phyloP scores from a whole-genome alignment of 2,113 vertebrate genomes.

The Ciconia maguari region DNA sequence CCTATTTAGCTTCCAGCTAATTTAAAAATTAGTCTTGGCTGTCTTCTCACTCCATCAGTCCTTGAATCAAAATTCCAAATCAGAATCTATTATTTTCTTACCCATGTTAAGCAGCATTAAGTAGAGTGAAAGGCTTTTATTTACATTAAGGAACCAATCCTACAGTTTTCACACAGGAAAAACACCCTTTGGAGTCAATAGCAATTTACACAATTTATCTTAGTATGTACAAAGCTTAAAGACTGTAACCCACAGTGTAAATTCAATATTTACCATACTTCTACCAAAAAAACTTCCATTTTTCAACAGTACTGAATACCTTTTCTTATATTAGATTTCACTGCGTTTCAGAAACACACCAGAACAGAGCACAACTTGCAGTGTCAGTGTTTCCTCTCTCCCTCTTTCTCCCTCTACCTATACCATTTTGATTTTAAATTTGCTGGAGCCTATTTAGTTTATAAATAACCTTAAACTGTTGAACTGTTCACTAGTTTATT shows the following conservation, averaged over 20 bases:
- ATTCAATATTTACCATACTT: neutral
- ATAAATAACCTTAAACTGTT: conserved; percentile 9
- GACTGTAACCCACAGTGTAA: neutral
- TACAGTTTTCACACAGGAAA: conserved; percentile 1
- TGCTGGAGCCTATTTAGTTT: neutral
- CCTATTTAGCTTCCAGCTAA: neutral
- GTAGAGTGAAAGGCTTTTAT: conserved; percentile 5
- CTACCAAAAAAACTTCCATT: neutral
- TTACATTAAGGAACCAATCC: neutral
- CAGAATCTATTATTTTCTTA: conserved; percentile 31
- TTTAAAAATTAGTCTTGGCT: conserved; percentile 32
- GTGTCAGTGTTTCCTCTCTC: neutral
- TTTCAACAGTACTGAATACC: neutral
- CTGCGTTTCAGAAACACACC: neutral
- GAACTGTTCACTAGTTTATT: neutral
- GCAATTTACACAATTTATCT: neutral
- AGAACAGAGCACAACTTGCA: neutral
- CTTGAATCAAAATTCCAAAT: conserved; percentile 44
- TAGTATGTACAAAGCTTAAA: neutral
- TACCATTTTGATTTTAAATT: conserved; percentile 4
- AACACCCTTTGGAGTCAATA: neutral
- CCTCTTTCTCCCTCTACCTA: neutral
- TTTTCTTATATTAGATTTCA: neutral
- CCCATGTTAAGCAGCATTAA: neutral
- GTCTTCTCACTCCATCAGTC: conserved; percentile 13